These are phyloP conservation scores for Podarcis muralis DNA, from an alignment of 2,113 vertebrate species.

Conservation along the genomic window DNA sequence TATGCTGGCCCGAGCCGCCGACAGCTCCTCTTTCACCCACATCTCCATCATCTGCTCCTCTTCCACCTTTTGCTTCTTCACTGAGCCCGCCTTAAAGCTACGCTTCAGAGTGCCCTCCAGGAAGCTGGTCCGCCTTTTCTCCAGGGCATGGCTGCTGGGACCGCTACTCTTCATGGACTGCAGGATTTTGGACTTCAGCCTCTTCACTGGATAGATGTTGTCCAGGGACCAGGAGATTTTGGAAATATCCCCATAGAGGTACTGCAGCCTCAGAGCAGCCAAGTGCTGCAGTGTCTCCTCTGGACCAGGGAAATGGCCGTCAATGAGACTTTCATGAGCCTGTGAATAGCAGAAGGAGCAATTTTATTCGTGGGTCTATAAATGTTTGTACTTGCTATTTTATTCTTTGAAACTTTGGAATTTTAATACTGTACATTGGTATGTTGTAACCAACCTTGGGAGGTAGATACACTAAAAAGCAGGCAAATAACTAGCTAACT, in stretches of 20 bases:
- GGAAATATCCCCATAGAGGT: constrained; percentile 86
- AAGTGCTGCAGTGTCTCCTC: constrained; percentile 91
- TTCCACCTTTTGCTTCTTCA: constrained; percentile 91
- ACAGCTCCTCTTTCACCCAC: constrained; percentile 94
- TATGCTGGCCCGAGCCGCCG: constrained; percentile 87
- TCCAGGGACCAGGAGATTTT: constrained; percentile 86
- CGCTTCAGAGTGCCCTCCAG: constrained; percentile 88
- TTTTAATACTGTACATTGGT: too few relatives aligned
- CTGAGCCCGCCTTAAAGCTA: constrained; percentile 88
- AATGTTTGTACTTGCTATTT: too few relatives aligned
- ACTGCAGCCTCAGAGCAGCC: constrained; percentile 88
- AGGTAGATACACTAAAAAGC: too few relatives aligned
- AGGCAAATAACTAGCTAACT: too few relatives aligned
- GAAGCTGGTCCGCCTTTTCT: constrained; percentile 89
- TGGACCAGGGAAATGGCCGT: constrained; percentile 89
- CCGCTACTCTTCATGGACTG: constrained; percentile 86
- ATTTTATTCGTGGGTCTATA: background rate
- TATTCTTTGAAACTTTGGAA: too few relatives aligned
- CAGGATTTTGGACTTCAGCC: constrained; percentile 88
- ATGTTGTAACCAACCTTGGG: too few relatives aligned
- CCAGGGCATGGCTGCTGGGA: constrained; percentile 70
- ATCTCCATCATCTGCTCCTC: constrained; percentile 95
- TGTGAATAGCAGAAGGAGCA: constrained; percentile 49
- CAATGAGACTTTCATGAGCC: constrained; percentile 92
- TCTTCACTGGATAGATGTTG: constrained; percentile 85